phyloP scores from a whole-genome alignment of 2,113 vertebrate species.

The Jacana jacana region DNA sequence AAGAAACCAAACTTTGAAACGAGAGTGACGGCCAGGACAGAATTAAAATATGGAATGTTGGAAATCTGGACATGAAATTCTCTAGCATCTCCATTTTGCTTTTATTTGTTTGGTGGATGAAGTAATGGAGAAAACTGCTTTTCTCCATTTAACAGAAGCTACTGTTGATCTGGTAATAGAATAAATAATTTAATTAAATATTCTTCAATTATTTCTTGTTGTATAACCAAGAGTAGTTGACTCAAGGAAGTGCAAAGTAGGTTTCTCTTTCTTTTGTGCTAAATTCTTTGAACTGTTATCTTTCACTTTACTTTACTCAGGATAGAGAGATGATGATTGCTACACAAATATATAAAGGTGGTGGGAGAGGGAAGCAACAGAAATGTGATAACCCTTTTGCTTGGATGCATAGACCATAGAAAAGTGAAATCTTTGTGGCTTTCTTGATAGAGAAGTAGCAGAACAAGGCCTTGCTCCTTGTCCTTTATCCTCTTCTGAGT shows the following conservation, averaged over 20 bases:
- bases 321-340: background rate
- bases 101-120: background rate
- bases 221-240: background rate
- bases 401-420: background rate
- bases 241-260: background rate
- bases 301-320: background rate
- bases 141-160: background rate
- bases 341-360: background rate
- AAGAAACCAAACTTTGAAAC: background rate
- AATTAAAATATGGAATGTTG: background rate
- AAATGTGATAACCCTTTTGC: background rate
- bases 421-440: background rate
- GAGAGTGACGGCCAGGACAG: background rate
- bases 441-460: background rate
- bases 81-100: background rate
- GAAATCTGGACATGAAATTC: background rate
- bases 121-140: background rate
- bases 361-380: background rate
- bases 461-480: background rate
- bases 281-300: background rate
- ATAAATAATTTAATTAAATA: background rate
- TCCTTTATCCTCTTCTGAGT: background rate
- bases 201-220: background rate
- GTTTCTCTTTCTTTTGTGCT: background rate
- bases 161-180: background rate